phyloP scores from a whole-genome alignment of 2,797 vertebrate species.

The Clarias platycephalus region DNA sequence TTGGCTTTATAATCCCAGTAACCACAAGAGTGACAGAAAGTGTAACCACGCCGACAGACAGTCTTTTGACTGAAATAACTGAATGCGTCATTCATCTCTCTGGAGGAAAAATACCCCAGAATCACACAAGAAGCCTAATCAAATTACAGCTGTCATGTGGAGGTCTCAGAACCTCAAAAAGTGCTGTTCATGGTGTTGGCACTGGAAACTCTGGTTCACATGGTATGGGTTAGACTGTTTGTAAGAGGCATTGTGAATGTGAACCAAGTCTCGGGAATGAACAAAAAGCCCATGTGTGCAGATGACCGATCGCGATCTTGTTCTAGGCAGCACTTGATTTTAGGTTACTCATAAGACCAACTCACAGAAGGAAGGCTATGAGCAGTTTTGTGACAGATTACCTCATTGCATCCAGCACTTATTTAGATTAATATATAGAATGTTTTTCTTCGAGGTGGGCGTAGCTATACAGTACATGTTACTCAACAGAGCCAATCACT shows the following conservation, averaged over 20 bases:
- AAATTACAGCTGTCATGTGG: conserved; percentile 13
- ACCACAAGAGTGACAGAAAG: neutral
- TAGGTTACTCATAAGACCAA: neutral
- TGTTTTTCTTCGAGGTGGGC: too few species aligned
- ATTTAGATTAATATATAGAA: too few species aligned
- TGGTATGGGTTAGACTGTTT: neutral
- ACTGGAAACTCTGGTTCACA: neutral
- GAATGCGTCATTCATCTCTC: neutral
- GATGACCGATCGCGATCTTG: neutral
- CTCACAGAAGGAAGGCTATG: neutral
- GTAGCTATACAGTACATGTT: too few species aligned
- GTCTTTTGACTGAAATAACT: neutral
- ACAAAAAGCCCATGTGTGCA: neutral
- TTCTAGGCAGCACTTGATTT: neutral
- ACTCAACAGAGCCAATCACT: too few species aligned
- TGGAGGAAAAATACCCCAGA: neutral
- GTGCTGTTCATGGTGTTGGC: neutral
- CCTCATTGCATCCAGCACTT: too few species aligned
- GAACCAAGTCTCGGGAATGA: neutral
- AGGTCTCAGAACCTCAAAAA: neutral
- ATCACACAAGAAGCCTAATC: conserved; percentile 18
- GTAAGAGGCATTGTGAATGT: neutral
- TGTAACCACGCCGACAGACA: neutral
- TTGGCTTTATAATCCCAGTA: neutral
- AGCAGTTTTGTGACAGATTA: too few species aligned